Percentiles rank a stretch among this genome's conserved stretches.
Evolutionary conservation across 2,888 invertebrate species (phyloP).

Genomic region (Gnatocerus cornutus): DNA sequence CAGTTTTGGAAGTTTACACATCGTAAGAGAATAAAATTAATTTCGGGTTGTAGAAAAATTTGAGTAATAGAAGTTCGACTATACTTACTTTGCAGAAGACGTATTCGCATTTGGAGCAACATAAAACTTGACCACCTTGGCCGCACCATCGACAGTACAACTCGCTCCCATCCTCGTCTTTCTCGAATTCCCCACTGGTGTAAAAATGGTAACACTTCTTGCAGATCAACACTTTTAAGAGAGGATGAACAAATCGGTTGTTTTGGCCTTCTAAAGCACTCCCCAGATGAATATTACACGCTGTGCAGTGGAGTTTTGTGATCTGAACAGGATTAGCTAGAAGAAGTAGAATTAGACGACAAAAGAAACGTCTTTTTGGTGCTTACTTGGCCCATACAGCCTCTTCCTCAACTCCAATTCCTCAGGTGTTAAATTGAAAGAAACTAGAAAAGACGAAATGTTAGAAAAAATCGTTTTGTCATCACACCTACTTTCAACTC

Average conservation of each 20-base stretch:
- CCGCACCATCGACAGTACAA: constrained; percentile 90
- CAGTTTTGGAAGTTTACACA: too few relatives aligned
- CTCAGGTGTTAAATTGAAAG: constrained; percentile 61
- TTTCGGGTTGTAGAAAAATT: too few relatives aligned
- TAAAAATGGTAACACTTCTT: constrained; percentile 84
- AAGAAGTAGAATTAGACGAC: too few relatives aligned
- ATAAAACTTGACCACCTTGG: constrained; percentile 81
- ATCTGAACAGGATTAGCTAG: constrained; percentile 72
- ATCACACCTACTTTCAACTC: constrained; percentile 61
- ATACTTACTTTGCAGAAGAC: constrained; percentile 79
- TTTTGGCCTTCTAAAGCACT: constrained; percentile 78
- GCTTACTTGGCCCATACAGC: constrained; percentile 60
- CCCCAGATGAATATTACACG: constrained; percentile 84
- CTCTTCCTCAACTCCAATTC: constrained; percentile 58
- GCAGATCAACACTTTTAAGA: constrained; percentile 82
- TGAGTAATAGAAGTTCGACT: too few relatives aligned
- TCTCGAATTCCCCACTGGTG: constrained; percentile 86
- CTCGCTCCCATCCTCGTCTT: constrained; percentile 88
- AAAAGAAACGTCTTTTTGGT: neutral
- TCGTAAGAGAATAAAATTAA: too few relatives aligned
- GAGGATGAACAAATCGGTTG: constrained; percentile 82
- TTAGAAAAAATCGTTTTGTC: too few relatives aligned
- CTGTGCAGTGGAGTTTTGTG: constrained; percentile 81
- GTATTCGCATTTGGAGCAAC: constrained; percentile 83
- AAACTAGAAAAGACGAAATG: too few relatives aligned